Base-by-base conservation (phyloP, 2,888 invertebrate genomes). In the Actias luna region DNA sequence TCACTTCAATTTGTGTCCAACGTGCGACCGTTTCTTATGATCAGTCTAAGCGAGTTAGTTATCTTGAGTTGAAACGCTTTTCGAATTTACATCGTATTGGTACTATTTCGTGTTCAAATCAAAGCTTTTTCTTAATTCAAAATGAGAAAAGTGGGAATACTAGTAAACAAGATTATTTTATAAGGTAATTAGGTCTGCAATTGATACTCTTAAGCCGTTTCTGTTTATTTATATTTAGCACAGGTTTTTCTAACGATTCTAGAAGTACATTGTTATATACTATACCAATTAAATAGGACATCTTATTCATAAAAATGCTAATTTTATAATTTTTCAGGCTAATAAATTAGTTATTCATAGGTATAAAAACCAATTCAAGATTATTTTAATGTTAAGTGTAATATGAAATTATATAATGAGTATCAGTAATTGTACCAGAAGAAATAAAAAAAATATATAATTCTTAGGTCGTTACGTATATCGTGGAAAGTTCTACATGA, bases 401-500 rank as follows among this genome's bases (percentile, higher is more conserved):
- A 50, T 58, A 35, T 58, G 58, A 46, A 83, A 75, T 82, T 81
- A 81, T 81, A 83, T 84, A 83, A 83, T 83, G 82, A 83, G 82
- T 81, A 16, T 39, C 1, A 1, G 16, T 39, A 16, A 39, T 1
- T 39, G 16, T 12, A 22, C 25, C 2, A 25, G 25, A 2, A 12
- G 4, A 50, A 50, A 50, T 50, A 3, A 25, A 8, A 2, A 50
- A 73, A 63, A 81, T 33, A 42, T 36, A 18, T 42, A 42, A 7
- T 39, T 7, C 18, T 18, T 42, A 85, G 78, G 84, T 84, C 68
- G 73, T 72, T 74, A 82, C 78, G 80, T 80, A 84, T 83, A 77
- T 80, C 75, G 73, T 66, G 66, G 74, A 79, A 87, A 84, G 78
- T 88, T 83, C 82, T 79, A 76, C 85, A 88, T 86, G 87, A 86